Evolutionary conservation across 2,888 invertebrate genomes (phyloP).

Genomic region (Panopea generosa): DNA sequence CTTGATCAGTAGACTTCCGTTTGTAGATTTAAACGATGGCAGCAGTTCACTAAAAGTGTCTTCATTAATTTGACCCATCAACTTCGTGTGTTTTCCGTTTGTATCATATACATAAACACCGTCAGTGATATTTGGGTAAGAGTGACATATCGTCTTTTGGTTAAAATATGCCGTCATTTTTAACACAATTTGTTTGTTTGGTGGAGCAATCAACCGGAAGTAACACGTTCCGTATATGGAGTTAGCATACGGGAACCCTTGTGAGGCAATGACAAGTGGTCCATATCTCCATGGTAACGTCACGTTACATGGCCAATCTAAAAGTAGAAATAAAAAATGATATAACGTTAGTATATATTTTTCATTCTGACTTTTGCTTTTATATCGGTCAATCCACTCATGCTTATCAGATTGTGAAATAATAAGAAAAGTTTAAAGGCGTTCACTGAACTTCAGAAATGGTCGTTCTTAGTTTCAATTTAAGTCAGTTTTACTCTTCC

Average conservation of each 20-base stretch:
- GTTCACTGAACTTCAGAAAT: no score
- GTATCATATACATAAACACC: slow-evolving; percentile 12
- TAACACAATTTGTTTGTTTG: neutral
- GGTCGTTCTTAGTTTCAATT: no score
- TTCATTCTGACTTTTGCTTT: no score
- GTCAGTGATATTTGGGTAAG: no score
- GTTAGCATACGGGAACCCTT: slow-evolving; percentile 21
- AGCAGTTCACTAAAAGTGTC: neutral
- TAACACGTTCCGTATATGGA: slow-evolving; percentile 1
- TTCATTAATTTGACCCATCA: neutral
- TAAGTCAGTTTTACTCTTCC: no score
- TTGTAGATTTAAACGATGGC: neutral
- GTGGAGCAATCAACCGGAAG: neutral
- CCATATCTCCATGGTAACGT: slow-evolving; percentile 34
- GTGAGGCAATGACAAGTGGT: slow-evolving; percentile 31
- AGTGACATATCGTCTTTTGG: neutral
- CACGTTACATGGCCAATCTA: slow-evolving; percentile 49
- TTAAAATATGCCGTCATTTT: neutral
- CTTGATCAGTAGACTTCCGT: neutral
- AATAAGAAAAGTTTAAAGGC: no score
- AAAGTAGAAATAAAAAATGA: slow-evolving; percentile 11
- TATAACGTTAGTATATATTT: neutral
- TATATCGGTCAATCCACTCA: no score
- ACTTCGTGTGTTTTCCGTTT: neutral
- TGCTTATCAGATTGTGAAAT: no score